A percentile compares a stretch with the other conserved stretches of the same genome.
These are phyloP conservation scores for Bombus superbus DNA, from an alignment of 1,140 invertebrate species.

Conservation along the genomic window DNA sequence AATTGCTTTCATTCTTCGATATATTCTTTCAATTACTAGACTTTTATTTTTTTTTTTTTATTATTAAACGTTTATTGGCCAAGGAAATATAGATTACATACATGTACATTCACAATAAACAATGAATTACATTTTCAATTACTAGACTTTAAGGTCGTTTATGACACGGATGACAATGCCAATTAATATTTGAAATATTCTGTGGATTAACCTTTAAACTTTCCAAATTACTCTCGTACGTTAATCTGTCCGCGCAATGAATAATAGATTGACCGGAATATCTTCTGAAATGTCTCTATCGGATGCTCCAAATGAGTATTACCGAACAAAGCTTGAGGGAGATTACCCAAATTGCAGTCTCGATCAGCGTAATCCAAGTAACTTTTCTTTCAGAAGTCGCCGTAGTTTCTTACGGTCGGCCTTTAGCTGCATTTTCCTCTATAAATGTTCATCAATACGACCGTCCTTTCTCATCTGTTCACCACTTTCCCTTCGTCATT, in stretches of 20 bases:
- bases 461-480: not conserved
- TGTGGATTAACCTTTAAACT: not conserved
- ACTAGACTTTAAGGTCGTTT: no score
- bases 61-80: no score
- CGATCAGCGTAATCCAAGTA: slow-evolving; percentile 37
- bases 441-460: slow-evolving; percentile 27
- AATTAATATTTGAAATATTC: not conserved
- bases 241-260: not conserved
- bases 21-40: no score
- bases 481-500: not conserved
- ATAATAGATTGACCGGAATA: not conserved
- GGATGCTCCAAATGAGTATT: slow-evolving; percentile 5
- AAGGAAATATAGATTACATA: no score
- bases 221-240: not conserved
- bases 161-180: no score
- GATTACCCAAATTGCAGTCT: slow-evolving; percentile 28
- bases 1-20: no score
- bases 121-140: no score
- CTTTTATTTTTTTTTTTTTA: no score
- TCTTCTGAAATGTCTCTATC: not conserved
- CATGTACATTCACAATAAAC: no score
- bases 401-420: not conserved
- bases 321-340: not conserved
- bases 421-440: not conserved
- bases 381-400: slow-evolving; percentile 30